A percentile compares a stretch with the other conserved stretches of the same genome.
Conservation (phyloP, 2,888 invertebrate genomes). For the Odontothrips loti region DNA sequence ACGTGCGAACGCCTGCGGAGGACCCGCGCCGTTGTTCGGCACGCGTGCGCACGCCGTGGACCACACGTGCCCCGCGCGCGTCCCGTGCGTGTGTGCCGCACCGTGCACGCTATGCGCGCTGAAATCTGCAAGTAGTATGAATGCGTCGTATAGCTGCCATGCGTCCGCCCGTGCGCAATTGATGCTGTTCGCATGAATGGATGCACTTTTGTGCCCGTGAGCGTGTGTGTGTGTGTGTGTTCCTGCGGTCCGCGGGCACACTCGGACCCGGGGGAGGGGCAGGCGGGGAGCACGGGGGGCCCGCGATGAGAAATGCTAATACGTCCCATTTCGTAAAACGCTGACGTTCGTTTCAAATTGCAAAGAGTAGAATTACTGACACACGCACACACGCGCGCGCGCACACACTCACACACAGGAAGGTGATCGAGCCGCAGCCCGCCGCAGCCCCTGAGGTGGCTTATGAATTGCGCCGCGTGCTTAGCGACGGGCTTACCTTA, state of each 20-base stretch:
- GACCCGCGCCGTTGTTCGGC: not conserved
- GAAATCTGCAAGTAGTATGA: slow-evolving; percentile 24
- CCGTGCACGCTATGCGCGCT: not conserved
- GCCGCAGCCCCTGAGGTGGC: too few species aligned
- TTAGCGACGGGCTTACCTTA: too few species aligned
- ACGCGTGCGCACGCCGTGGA: too few species aligned
- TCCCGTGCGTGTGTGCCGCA: not conserved
- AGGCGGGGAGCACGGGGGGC: not conserved
- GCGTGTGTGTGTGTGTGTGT: not conserved
- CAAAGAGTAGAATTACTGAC: not conserved
- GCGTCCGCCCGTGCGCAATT: slow-evolving; percentile 21
- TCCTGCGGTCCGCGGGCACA: not conserved
- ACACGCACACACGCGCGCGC: not conserved
- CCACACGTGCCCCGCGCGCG: not conserved
- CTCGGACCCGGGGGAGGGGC: not conserved
- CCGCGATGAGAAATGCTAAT: slow-evolving; percentile 6
- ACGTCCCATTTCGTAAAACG: slow-evolving; percentile 10
- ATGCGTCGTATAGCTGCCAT: slow-evolving; percentile 22
- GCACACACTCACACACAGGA: too few species aligned
- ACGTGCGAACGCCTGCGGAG: not conserved
- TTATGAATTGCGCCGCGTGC: too few species aligned
- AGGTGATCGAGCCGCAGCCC: too few species aligned
- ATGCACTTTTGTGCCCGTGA: not conserved
- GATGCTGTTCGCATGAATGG: slow-evolving; percentile 24
- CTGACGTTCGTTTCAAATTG: not conserved